Evolutionary conservation across 2,888 invertebrate species (phyloP).

Genomic region (Phortica okadai): DNA sequence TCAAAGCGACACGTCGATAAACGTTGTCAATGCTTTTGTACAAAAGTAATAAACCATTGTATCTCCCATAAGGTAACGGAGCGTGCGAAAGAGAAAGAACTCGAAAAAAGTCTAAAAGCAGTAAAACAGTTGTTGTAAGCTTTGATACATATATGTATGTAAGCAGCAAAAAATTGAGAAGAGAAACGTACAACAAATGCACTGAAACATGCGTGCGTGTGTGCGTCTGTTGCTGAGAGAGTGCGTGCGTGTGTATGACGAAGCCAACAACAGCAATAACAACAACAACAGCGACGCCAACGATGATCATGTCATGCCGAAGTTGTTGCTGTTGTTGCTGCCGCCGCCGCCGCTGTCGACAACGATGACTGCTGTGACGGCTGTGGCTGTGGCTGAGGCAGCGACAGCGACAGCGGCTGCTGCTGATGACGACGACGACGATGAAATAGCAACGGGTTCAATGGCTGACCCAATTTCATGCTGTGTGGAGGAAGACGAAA

Average conservation of each 20-base stretch:
- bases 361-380: conserved; percentile 18
- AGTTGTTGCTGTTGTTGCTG: background rate
- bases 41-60: too few species aligned
- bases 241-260: background rate
- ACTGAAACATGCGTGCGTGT: background rate
- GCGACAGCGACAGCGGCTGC: conserved; percentile 37
- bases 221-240: background rate
- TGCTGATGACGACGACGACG: conserved; percentile 33
- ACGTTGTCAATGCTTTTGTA: too few species aligned
- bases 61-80: too few species aligned
- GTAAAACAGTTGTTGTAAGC: background rate
- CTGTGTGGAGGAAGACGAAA: conserved; percentile 52
- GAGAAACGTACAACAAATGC: background rate
- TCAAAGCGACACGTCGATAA: too few species aligned
- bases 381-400: conserved; percentile 38
- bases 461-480: conserved; percentile 76
- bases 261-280: background rate
- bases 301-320: background rate
- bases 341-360: background rate
- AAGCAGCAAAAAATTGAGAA: background rate
- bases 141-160: background rate
- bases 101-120: too few species aligned
- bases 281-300: background rate
- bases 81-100: too few species aligned
- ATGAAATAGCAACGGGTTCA: conserved; percentile 73